Evolutionary conservation across 2,113 vertebrate species (phyloP), one percentile per base, ranked within the genome.

Genomic region (Corythoichthys intestinalis): DNA sequence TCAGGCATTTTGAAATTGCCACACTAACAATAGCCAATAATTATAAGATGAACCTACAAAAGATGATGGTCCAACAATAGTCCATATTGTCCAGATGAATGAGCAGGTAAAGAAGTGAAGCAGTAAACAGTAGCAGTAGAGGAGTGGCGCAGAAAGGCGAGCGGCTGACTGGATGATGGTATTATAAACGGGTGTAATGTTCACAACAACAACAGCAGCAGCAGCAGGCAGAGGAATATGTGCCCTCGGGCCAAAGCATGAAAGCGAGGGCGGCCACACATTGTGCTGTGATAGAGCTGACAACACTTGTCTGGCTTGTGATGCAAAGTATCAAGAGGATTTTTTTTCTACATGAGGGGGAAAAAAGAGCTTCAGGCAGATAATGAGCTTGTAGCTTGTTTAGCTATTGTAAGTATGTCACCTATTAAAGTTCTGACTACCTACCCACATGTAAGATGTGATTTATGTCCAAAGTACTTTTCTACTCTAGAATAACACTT

Each of bases 141-240:
- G 44, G 48, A 74, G 68, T 3, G 20, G 7, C 66, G 68, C 0
- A 50, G 71, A 73, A 71, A 71, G 67, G 56, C 11, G 53, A 49
- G 59, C 62, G 59, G 60, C 49, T 57, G 73, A 66, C 54, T 59
- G 69, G 37, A 15, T 65, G 44, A 78, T 78, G 74, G 80, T 41
- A 65, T 41, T 72, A 67, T 46, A 72, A 80, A 78, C 50, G 57
- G 57, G 67, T 73, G 71, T 70, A 49, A 78, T 84, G 76, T 84
- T 75, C 72, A 68, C 74, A 67, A 71, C 66, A 77, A 70, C 71
- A 76, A 74, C 76, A 78, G 77, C 59, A 11, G 38, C 34, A 14
- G 17, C 39, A 62, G 61, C 41, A 47, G 56, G 72, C 74, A 73
- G 56, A 71, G 61, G 70, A 76, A 64, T 13, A 41, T 41, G 69